Evolutionary conservation across 2,113 vertebrate genomes (phyloP), one percentile per base, ranked within the genome.

Genomic region (Engraulis encrasicolus): DNA sequence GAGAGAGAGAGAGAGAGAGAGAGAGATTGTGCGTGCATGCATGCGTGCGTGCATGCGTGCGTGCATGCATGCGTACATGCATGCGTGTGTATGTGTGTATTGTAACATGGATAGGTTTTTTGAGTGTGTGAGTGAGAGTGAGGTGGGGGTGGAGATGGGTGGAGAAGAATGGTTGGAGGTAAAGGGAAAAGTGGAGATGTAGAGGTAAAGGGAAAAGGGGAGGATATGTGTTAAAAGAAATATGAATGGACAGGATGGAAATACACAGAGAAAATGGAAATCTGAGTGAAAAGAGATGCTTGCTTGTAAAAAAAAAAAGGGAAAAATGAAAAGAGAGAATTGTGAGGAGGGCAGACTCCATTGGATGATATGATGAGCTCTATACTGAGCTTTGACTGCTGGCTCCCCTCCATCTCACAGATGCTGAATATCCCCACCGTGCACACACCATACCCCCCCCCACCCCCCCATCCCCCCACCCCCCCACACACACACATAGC

Each of bases 251-350:
- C 23, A 54, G 40, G 40, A n/a, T n/a, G n/a, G n/a, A n/a, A n/a
- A n/a, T n/a, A n/a, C n/a, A 61, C 54, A 31, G 58, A 66, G 31
- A 12, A 12, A 31, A 66, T n/a, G 23, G 58, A 58, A 58, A 58
- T 6, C 19, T 23, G 20, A 58, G n/a, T n/a, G 23, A 31, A 66
- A 66, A 31, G n/a, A 66, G 15, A n/a, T 12, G 58, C 12, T 0
- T 27, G 27, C 3, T 6, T 23, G 27, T 23, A n/a, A 66, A 66
- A 23, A 66, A 23, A 66, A 31, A 7, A 23, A 58, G 86, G 79
- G 82, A 52, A 34, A 79, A 19, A 81, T 78, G 85, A 87, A 89
- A 88, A 90, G 80, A 49, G 38, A 85, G 82, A 80, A 88, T 77
- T 78, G 80, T 61, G 50, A 23, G 54, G 7, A 6, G 23, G 54